Base-by-base conservation (phyloP, 53 echinoderm and acorn worm species). In the Echinometra lucunter region DNA sequence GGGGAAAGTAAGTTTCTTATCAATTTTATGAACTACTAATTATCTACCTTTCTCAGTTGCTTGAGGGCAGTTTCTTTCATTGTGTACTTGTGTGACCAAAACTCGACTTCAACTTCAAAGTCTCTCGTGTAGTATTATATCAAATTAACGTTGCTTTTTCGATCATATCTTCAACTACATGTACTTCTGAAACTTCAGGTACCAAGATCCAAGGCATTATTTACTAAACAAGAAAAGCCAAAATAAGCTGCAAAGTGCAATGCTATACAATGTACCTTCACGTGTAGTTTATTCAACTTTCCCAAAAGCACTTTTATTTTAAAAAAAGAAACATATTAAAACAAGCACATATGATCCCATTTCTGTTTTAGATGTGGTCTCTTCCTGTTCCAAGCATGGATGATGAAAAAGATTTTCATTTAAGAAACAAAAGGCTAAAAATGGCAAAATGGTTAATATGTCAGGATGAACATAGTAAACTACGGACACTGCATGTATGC, bases 301-400 rank as follows among this genome's bases (percentile, higher is more conserved):
- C 75, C 40, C 40, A 75, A 75, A 75, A 75, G 40, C 75, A 75
- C 69, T 30, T 30, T 6, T 60, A 60, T 18, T 38, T 18, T 38
- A 75, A 75, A 75, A 37, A 38, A 18, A 37, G 19, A 75, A 38
- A 75, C 21, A 40, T 75, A 75, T 75, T 38, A 17, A 0, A 75
- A 75, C 38, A 75, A 40, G 40, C n/a, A n/a, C n/a, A 75, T 37
- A 38, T 40, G 75, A 75, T 75, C 40, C 75, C 75, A 75, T 75
- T 19, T 75, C 37, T 18, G 75, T 69, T 69, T 69, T 28, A 28
- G 9, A 69, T 69, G 69, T 32, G 28, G 69, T 30, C 69, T 69
- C 30, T 58, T 32, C 10, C 69, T 30, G 5, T 32, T 69, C 30
- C 69, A 69, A 69, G 69, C 32, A 69, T 19, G 60, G 30, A 69